A percentile compares a stretch with the other conserved stretches of the same genome.
Conservation (phyloP, 2,888 invertebrate species). For the Machimus atricapillus region DNA sequence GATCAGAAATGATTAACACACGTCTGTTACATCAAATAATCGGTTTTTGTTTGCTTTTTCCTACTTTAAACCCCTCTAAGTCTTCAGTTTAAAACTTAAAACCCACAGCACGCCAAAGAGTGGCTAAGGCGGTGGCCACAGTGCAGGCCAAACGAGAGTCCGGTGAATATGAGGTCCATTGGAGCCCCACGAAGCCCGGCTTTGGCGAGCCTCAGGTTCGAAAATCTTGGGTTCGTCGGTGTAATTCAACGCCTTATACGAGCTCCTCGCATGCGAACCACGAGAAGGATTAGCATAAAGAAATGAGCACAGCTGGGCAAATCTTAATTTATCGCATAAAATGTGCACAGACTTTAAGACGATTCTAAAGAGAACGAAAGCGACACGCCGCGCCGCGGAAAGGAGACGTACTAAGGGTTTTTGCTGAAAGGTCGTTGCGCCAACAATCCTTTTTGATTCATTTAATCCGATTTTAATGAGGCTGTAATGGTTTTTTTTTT, state of each 20-base stretch:
- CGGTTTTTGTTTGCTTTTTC: not conserved
- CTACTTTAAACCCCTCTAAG: not conserved
- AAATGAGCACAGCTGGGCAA: slow-evolving; percentile 17
- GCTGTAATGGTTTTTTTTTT: not conserved
- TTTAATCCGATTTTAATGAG: slow-evolving; percentile 23
- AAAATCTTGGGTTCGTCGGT: not conserved
- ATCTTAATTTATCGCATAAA: slow-evolving; percentile 24
- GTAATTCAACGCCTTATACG: not conserved
- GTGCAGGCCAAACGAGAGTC: not conserved
- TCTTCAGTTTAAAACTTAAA: not conserved
- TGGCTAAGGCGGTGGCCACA: not conserved
- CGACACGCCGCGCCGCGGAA: not conserved
- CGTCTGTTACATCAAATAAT: not conserved
- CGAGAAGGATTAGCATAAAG: slow-evolving; percentile 16
- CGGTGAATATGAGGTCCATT: not conserved
- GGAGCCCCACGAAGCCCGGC: not conserved
- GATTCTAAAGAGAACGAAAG: not conserved
- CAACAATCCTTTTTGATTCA: slow-evolving; percentile 8
- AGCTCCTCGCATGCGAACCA: not conserved
- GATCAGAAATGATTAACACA: not conserved
- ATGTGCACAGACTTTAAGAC: not conserved
- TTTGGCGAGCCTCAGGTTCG: not conserved
- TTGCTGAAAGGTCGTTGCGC: not conserved
- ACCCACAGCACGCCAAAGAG: not conserved
- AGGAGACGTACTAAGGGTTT: not conserved